Base-by-base conservation (phyloP, 2,797 vertebrate species). In the Rhyacichthys aspro region DNA sequence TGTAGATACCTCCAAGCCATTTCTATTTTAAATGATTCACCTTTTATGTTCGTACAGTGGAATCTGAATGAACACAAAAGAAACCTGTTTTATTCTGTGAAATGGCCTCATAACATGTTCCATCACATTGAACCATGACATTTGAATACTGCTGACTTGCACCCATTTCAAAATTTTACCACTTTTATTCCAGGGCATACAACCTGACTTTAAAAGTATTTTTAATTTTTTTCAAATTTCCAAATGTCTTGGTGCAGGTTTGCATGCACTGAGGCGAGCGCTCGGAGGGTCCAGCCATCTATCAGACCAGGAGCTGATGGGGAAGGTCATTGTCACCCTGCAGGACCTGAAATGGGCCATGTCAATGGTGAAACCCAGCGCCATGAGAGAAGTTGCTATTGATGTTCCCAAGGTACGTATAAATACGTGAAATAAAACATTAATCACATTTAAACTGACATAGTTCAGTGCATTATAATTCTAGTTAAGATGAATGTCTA, bases 311-410 rank as follows among this genome's bases (percentile, higher is more conserved):
- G 88, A 94, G 68, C 83, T 94, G 67, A 91, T 72, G 57, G 93
- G 91, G 3, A 82, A 81, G 4, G 93, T 97, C 87, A 90, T 69
- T 23, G 91, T 98, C 80, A 91, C 92, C 11, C 63, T 92, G 74
- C 90, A 86, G 73, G 96, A 98, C 88, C 95, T 99, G 69, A 91
- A 91, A 78, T 93, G 93, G 90, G 95, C 93, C 34, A 92, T 94
- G 94, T 91, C 93, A 8, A 90, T 92, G 10, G 91, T 98, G 80
- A 96, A 96, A 84, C 96, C 97, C 77, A 99, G 97, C 3, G 97
- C 97, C 72, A 99, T 98, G 96, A 94, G 97, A 81, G 97, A 99
- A 75, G 95, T 98, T 45, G 93, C 96, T 36, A 87, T 98, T 2
- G 96, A 99, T 48, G 94, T 99, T 44, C 97, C 97, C 54, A 96